These are phyloP conservation scores for Etheostoma spectabile DNA, from an alignment of 2,113 vertebrate genomes.

Conservation along the genomic window DNA sequence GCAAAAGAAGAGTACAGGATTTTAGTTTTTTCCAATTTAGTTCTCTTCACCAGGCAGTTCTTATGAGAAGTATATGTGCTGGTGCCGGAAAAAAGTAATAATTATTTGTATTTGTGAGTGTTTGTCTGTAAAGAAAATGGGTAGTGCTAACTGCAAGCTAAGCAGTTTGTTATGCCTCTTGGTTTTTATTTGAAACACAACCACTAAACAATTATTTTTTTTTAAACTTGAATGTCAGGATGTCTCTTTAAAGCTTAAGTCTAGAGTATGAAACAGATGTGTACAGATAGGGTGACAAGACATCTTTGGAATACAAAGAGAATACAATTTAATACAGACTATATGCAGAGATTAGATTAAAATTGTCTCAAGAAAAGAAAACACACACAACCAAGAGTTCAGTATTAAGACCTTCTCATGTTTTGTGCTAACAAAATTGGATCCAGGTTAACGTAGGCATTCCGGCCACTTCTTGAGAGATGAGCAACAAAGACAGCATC, in stretches of 20 bases:
- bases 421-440: neutral
- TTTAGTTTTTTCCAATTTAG: neutral
- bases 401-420: neutral
- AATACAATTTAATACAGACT: neutral
- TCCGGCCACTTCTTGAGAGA: neutral
- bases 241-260: conserved; percentile 56
- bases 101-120: neutral
- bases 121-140: conserved; percentile 6
- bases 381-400: neutral
- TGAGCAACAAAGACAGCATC: conserved; percentile 4
- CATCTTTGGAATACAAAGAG: conserved; percentile 62
- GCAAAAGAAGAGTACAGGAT: too few species aligned
- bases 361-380: neutral
- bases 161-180: neutral
- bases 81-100: neutral
- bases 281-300: conserved; percentile 39
- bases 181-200: conserved; percentile 12
- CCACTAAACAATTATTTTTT: neutral
- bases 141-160: neutral
- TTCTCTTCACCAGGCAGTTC: conserved; percentile 46
- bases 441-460: neutral
- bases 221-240: conserved; percentile 60
- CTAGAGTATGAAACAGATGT: conserved; percentile 65
- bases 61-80: neutral
- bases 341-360: neutral